Percentiles rank a stretch among this genome's conserved stretches.
These are phyloP conservation scores for Zoroaster sp. DNA, from an alignment of 53 echinoderm and acorn worm species.

Conservation along the genomic window DNA sequence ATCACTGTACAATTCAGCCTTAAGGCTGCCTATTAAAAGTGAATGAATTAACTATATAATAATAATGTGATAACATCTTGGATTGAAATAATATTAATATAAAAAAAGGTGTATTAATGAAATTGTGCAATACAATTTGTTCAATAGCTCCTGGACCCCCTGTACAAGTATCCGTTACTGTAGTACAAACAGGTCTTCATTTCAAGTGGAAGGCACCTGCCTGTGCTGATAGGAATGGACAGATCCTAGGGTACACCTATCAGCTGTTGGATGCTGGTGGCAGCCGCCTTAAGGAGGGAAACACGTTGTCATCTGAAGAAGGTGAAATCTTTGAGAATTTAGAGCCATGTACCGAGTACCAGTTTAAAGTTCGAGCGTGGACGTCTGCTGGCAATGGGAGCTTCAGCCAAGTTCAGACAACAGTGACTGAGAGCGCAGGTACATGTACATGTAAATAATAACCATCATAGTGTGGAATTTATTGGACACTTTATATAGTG, in stretches of 20 bases:
- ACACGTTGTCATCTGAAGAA: not conserved
- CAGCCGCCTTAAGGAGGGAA: not conserved
- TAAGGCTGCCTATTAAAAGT: too few relatives aligned
- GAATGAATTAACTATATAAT: too few relatives aligned
- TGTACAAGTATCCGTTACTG: not conserved
- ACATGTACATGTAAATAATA: not conserved
- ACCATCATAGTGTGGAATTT: too few relatives aligned
- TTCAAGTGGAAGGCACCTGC: constrained; percentile 23
- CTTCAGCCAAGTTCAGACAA: constrained; percentile 20
- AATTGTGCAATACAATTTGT: not conserved
- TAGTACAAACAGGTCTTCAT: not conserved
- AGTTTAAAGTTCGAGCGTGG: constrained; percentile 65
- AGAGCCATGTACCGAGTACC: constrained; percentile 65
- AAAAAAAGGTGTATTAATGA: too few relatives aligned
- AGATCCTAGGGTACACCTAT: constrained; percentile 23
- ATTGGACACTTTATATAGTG: too few relatives aligned
- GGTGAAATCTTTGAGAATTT: constrained; percentile 42
- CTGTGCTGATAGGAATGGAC: not conserved
- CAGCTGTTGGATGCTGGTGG: not conserved
- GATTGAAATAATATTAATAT: too few relatives aligned
- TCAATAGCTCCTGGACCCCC: constrained; percentile 31
- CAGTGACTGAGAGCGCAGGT: constrained; percentile 3
- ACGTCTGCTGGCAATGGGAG: constrained; percentile 70
- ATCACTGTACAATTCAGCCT: too few relatives aligned
- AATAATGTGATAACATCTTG: too few relatives aligned